Evolutionary conservation across 2,797 vertebrate genomes (phyloP).

Genomic region (Scarus forsteni): DNA sequence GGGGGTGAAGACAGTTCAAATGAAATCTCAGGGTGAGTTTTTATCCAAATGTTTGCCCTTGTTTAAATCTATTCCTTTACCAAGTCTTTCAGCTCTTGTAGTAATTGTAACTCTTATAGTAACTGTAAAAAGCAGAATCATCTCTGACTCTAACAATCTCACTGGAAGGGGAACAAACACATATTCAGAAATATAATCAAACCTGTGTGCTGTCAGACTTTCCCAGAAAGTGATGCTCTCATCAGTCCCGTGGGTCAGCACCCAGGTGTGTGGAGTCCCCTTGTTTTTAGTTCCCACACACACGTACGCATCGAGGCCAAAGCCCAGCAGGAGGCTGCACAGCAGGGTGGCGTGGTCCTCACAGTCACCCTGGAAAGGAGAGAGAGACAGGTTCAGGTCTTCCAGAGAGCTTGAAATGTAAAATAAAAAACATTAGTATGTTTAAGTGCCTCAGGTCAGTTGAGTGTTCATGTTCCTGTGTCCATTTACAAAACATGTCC

Average conservation of each 20-base stretch:
- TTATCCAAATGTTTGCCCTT: no score
- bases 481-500: no score
- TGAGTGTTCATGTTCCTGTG: no score
- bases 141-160: no score
- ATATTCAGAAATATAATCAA: background rate
- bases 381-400: conserved; percentile 1
- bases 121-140: no score
- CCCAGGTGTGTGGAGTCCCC: conserved; percentile 92
- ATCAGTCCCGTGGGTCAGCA: conserved; percentile 92
- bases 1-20: background rate
- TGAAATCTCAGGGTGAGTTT: background rate
- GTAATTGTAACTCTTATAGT: no score
- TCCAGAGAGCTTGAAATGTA: background rate
- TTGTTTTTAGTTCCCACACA: conserved; percentile 96
- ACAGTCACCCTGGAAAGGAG: conserved; percentile 91
- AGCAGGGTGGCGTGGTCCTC: conserved; percentile 96
- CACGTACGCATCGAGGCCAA: conserved; percentile 94
- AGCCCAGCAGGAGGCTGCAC: conserved; percentile 96
- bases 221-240: conserved; percentile 96
- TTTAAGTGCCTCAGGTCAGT: no score
- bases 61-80: no score
- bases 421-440: background rate
- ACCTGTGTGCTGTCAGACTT: conserved; percentile 95
- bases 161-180: background rate
- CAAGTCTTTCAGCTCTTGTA: no score